Conservation (phyloP, 2,797 vertebrate species). For the Hyperoplus lanceolatus region DNA sequence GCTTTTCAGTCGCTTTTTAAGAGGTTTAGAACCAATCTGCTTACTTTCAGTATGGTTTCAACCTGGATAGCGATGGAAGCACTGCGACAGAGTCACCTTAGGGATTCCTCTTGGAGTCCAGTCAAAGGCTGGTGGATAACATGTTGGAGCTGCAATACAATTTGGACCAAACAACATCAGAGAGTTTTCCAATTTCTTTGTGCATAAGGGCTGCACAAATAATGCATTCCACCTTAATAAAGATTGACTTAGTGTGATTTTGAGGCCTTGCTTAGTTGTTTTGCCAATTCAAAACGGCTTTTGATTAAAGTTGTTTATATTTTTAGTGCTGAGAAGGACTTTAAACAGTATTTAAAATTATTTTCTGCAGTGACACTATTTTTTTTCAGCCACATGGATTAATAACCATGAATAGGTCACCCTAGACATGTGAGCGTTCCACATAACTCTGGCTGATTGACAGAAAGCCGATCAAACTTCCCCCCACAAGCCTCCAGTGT, state of each 20-base stretch:
- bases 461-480: constrained; percentile 70
- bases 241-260: background rate
- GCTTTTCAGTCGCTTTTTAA: constrained; percentile 57
- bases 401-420: background rate
- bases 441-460: constrained; percentile 71
- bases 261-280: background rate
- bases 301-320: background rate
- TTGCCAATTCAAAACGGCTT: background rate
- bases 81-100: constrained; percentile 13
- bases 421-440: constrained; percentile 68
- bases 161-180: background rate
- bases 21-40: constrained; percentile 70
- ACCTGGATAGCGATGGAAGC: background rate
- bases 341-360: background rate
- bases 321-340: background rate
- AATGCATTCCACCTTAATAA: background rate
- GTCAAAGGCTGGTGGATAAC: background rate
- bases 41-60: constrained; percentile 58
- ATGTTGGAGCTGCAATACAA: background rate
- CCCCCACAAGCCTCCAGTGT: constrained; percentile 62
- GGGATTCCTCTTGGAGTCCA: background rate
- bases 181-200: background rate
- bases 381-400: no score
- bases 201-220: background rate
- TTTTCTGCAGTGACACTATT: background rate